Evolutionary conservation across 1,140 invertebrate genomes (phyloP), one percentile per base, ranked within the genome.

Genomic region (Drosophila ficusphila): DNA sequence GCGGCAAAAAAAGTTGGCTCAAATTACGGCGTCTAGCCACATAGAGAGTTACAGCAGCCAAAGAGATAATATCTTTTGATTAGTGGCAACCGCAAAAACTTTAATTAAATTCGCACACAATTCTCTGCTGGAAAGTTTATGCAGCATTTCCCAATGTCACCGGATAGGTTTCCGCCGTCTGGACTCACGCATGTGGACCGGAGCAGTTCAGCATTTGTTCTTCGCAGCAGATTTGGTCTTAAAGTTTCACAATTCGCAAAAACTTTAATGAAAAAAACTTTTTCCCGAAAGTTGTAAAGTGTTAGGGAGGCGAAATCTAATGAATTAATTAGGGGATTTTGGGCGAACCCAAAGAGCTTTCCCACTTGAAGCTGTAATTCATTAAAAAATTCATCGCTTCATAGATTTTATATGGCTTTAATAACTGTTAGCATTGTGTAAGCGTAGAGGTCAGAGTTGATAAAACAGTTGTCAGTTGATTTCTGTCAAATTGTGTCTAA

Each of bases 41-140:
- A 31, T 34, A 25, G 51, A 42, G 64, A 39, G 33, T 46, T 44
- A 46, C 41, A 27, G 29, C 21, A 11, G 11, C 29, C 34, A 34
- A 69, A 51, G 49, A 86, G 81, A 85, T 85, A 86, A 85, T 85
- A 85, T 86, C 81, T 86, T 85, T 85, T 86, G 81, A 85, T 85
- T 85, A 85, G 81, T 85, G 81, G 81, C 76, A 85, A 74, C 81
- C 81, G 81, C 81, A 85, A 77, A 86, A 85, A 85, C 81, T 85
- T 85, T 85, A 85, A 85, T 85, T 85, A 85, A 85, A 85, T 85
- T 85, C 76, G 53, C 81, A 85, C 81, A 75, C 74, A 83, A 65
- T 76, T 70, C 76, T 70, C 68, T 47, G 36, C 51, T 31, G 54
- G 19, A 81, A 85, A 85, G 72, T 86, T 86, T 86, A 81, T 85